A percentile compares a stretch with the other conserved stretches of the same genome.
These are phyloP conservation scores for Alosa sapidissima DNA, from an alignment of 2,797 vertebrate species.

Conservation along the genomic window DNA sequence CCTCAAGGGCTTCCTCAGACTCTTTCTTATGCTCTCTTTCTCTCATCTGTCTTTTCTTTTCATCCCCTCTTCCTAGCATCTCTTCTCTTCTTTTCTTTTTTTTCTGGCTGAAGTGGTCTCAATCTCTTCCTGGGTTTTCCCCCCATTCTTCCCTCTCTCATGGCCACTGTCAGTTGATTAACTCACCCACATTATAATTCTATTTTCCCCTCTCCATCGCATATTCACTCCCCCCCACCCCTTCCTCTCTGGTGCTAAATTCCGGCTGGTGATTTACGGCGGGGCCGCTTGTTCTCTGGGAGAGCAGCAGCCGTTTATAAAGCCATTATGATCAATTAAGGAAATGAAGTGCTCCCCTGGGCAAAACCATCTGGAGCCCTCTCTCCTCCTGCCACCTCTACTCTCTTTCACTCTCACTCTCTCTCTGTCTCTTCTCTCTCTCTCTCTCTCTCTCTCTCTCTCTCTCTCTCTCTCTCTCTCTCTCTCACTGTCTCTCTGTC, in stretches of 20 bases:
- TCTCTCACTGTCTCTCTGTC: constrained; percentile 43
- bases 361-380: constrained; percentile 73
- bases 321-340: constrained; percentile 83
- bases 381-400: constrained; percentile 25
- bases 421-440: constrained; percentile 23
- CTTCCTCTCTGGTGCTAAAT: constrained; percentile 61
- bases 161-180: neutral
- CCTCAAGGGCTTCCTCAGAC: neutral
- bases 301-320: constrained; percentile 75
- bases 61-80: neutral
- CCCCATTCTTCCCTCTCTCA: neutral
- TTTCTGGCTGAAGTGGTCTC: neutral
- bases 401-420: constrained; percentile 39
- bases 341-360: constrained; percentile 78
- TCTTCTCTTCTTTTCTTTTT: neutral
- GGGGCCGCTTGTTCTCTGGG: constrained; percentile 66
- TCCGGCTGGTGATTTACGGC: constrained; percentile 66
- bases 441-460: neutral
- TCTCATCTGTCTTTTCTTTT: neutral
- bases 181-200: constrained; percentile 41
- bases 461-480: neutral
- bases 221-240: constrained; percentile 29
- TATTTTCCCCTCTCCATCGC: constrained; percentile 25
- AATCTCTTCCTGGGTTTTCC: neutral
- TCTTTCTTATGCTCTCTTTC: neutral